Evolutionary conservation across 2,888 invertebrate species (phyloP).

Genomic region (Listrodromus nycthemerus): DNA sequence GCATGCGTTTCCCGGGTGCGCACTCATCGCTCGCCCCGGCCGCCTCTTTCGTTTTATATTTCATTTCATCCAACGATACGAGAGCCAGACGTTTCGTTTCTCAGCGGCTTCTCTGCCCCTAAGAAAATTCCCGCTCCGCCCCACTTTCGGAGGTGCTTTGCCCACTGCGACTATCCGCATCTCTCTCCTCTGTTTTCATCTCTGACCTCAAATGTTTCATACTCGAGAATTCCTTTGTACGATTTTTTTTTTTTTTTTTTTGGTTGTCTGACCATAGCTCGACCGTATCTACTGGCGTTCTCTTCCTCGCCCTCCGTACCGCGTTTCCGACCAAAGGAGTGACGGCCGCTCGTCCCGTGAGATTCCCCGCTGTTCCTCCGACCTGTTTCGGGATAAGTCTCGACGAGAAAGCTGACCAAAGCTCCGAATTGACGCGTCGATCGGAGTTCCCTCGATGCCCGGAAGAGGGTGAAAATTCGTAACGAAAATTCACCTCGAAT

Average conservation of each 20-base stretch:
- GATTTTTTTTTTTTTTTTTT: not conserved
- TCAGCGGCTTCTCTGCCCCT: slow-evolving; percentile 4
- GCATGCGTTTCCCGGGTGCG: slow-evolving; percentile 55
- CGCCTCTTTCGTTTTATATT: slow-evolving; percentile 59
- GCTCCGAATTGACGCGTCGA: slow-evolving; percentile 32
- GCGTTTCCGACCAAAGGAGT: not conserved
- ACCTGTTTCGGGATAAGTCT: slow-evolving; percentile 1
- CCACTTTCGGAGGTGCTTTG: slow-evolving; percentile 1
- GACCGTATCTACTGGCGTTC: slow-evolving; percentile 36
- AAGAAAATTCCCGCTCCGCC: not conserved
- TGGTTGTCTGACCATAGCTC: slow-evolving; percentile 34
- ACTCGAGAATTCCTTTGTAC: slow-evolving; percentile 8
- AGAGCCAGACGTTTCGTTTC: slow-evolving; percentile 52
- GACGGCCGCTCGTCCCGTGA: slow-evolving; percentile 32
- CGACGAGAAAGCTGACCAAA: slow-evolving; percentile 8
- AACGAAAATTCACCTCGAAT: not conserved
- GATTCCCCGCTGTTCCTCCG: not conserved
- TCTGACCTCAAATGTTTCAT: slow-evolving; percentile 20
- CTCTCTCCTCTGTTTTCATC: slow-evolving; percentile 3
- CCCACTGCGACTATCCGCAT: slow-evolving; percentile 4
- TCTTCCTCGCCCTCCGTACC: not conserved
- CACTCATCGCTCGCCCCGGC: slow-evolving; percentile 42
- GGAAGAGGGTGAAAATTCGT: not conserved
- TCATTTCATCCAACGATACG: slow-evolving; percentile 59
- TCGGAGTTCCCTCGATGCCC: slow-evolving; percentile 6